Evolutionary conservation across 2,113 vertebrate genomes (phyloP).

Genomic region (Uria lomvia): DNA sequence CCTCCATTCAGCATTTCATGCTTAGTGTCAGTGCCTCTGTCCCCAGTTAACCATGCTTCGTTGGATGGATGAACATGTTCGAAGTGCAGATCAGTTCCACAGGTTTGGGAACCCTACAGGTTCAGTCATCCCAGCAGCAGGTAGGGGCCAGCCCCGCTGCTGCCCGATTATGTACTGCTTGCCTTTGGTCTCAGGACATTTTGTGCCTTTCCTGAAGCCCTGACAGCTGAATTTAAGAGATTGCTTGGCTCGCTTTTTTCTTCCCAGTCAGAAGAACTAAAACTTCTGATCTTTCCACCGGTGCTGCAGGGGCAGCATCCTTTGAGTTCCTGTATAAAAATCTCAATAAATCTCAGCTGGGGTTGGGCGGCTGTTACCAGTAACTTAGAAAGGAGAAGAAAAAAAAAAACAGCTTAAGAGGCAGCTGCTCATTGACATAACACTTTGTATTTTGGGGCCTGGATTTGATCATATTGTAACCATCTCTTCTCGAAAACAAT

Average conservation of each 20-base stretch:
- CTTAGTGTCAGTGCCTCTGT: too few species aligned
- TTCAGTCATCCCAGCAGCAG: background rate
- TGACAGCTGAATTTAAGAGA: background rate
- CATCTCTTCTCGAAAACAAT: background rate
- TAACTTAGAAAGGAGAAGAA: background rate
- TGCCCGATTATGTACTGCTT: background rate
- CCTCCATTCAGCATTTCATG: background rate
- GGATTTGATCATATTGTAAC: background rate
- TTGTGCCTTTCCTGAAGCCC: background rate
- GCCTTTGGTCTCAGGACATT: background rate
- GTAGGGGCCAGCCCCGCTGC: background rate
- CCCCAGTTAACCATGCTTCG: background rate
- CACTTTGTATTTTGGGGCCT: background rate
- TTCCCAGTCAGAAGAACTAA: background rate
- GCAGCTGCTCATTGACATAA: background rate
- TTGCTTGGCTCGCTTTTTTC: background rate
- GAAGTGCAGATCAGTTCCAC: background rate
- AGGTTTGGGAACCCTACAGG: background rate
- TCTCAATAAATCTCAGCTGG: background rate
- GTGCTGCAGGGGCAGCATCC: background rate
- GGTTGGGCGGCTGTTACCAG: background rate
- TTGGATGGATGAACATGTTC: background rate
- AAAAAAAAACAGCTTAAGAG: background rate
- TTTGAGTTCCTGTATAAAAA: background rate
- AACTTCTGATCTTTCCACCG: background rate